Conservation (phyloP, 2,888 invertebrate genomes). For the Chloroclystis v-ata region DNA sequence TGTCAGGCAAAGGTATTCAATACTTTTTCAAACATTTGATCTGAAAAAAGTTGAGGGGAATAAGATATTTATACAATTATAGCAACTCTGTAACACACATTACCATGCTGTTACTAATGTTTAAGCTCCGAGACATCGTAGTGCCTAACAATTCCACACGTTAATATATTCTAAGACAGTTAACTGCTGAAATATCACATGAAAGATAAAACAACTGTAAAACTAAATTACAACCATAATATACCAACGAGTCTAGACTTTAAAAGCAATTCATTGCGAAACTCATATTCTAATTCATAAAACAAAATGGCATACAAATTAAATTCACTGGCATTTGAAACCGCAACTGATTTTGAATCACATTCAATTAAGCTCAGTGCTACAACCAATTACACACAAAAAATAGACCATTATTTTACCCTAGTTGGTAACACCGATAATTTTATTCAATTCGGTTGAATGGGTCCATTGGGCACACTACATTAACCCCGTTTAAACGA, state of each 20-base stretch:
- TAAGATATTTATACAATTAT: too few relatives aligned
- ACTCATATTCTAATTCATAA: not conserved
- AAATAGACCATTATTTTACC: conserved; percentile 12
- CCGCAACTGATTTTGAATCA: not conserved
- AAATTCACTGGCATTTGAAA: not conserved
- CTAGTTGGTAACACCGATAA: conserved; percentile 11
- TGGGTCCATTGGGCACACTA: conserved; percentile 26
- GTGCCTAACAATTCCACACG: too few relatives aligned
- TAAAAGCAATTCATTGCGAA: too few relatives aligned
- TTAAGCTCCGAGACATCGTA: too few relatives aligned
- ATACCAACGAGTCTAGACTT: too few relatives aligned
- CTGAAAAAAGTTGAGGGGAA: too few relatives aligned
- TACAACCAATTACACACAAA: conserved; percentile 5
- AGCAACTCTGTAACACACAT: too few relatives aligned
- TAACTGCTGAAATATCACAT: too few relatives aligned
- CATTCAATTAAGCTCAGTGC: not conserved
- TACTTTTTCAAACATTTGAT: too few relatives aligned
- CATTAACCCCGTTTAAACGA: conserved; percentile 26
- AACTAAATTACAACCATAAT: not conserved
- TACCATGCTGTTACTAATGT: too few relatives aligned
- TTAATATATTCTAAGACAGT: too few relatives aligned
- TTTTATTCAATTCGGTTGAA: conserved; percentile 19
- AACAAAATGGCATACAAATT: not conserved
- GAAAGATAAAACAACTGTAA: not conserved
- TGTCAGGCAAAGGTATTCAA: too few relatives aligned